These are phyloP conservation scores for Sarcophaga carnaria DNA, from an alignment of 2,888 invertebrate genomes.

Conservation along the genomic window DNA sequence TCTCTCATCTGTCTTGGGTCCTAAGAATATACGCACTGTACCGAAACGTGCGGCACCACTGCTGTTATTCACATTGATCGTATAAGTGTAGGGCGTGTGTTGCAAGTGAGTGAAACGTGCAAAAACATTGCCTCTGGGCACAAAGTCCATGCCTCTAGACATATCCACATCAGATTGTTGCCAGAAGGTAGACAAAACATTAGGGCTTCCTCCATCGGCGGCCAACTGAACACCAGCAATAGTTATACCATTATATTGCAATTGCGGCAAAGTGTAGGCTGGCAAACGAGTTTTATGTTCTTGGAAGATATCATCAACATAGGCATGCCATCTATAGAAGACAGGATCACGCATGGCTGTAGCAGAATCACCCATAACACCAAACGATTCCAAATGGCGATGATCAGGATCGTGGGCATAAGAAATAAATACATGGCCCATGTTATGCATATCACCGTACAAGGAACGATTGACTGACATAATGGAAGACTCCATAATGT, in stretches of 20 bases:
- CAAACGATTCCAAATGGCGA: conserved; percentile 87
- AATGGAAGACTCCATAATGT: conserved; percentile 89
- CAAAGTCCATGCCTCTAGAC: conserved; percentile 91
- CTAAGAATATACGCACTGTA: conserved; percentile 86
- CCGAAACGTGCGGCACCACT: conserved; percentile 82
- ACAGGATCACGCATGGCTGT: conserved; percentile 94
- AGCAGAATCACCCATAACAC: conserved; percentile 91
- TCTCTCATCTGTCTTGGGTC: conserved; percentile 86
- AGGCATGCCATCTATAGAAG: conserved; percentile 93
- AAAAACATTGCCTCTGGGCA: conserved; percentile 87
- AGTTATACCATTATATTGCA: conserved; percentile 83
- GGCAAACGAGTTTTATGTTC: conserved; percentile 88
- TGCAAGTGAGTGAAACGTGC: conserved; percentile 89
- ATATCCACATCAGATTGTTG: conserved; percentile 90
- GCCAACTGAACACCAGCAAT: conserved; percentile 84
- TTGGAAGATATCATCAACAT: conserved; percentile 89
- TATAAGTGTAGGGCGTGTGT: conserved; percentile 87
- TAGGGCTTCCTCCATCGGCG: conserved; percentile 83
- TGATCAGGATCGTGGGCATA: conserved; percentile 92
- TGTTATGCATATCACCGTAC: conserved; percentile 92
- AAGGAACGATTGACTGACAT: conserved; percentile 87
- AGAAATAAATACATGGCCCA: conserved; percentile 90
- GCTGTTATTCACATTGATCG: conserved; percentile 85
- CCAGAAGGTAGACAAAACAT: conserved; percentile 88
- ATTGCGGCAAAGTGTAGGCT: conserved; percentile 83